Base-by-base conservation (phyloP, 2,797 vertebrate species). In the Sphenopsis melanotis region DNA sequence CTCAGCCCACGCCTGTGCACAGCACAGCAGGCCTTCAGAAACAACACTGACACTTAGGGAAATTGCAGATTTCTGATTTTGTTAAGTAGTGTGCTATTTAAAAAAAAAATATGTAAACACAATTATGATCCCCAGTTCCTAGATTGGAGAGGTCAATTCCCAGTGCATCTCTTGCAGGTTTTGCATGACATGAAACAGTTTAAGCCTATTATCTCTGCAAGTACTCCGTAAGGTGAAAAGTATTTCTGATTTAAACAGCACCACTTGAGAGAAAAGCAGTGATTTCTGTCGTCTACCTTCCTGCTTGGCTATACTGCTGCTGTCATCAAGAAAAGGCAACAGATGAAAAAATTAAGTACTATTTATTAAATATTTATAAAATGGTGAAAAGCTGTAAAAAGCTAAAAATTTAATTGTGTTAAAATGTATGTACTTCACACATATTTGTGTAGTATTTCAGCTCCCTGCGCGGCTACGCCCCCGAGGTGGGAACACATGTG, bases 361-460 rank as follows among this genome's bases (percentile, higher is more conserved):
- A 61, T 81, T 92, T 88, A 77, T 79, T 90, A 87, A 87, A 96
- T 89, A 96, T 92, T 89, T 94, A 68, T 32, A 52, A 89, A 44
- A 36, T 2, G 8, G 23, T 53, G 86, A 61, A 70, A 91, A 78
- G 86, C 94, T 96, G 89, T 92, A 76, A 90, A 81, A 89, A 93
- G 74, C 47, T 81, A 93, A 90, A 77, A 63, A 74, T 27, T 21
- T 7, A 52, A 34, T 47, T 71, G 41, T 55, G 44, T 39, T 80
- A 30, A 59, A 70, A 60, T 14, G 13, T 23, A 52, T 8, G 70
- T 11, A 16, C 29, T 57, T 65, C 68, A 39, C 27, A 59, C 9
- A 12, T 41, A 29, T 15, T 53, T 12, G 29, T 30, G 59, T 1
- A n/a, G 44, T 4, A 3, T n/a, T 46, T 46, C 20, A 32, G 65